These are phyloP conservation scores for Pampus argenteus DNA, from an alignment of 2,797 vertebrate species.

Conservation along the genomic window DNA sequence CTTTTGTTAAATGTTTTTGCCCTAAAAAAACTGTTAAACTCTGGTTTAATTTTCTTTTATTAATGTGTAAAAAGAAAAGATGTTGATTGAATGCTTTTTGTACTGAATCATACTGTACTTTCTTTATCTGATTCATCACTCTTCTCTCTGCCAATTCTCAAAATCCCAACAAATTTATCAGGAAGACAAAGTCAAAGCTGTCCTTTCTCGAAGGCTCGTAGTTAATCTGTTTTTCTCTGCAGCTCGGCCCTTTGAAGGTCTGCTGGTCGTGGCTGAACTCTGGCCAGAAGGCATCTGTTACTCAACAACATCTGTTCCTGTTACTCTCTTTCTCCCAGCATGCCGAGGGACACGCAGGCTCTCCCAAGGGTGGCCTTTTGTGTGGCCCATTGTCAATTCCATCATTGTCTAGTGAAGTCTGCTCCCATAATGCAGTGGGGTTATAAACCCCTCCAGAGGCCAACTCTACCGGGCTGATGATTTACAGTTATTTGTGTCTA, in stretches of 20 bases:
- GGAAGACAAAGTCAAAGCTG: conserved; percentile 37
- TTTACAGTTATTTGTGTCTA: conserved; percentile 67
- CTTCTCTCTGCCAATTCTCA: conserved; percentile 27
- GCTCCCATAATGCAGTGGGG: conserved; percentile 76
- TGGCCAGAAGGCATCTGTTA: conserved; percentile 85
- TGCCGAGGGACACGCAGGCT: conserved; percentile 81
- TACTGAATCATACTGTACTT: conserved; percentile 9
- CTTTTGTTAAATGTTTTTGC: no score
- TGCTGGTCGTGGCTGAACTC: conserved; percentile 76
- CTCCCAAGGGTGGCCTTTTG: conserved; percentile 85
- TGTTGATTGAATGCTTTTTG: not conserved
- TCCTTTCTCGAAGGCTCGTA: conserved; percentile 42
- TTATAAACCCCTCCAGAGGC: conserved; percentile 75
- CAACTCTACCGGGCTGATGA: conserved; percentile 53
- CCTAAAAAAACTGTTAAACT: not conserved
- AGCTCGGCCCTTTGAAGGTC: conserved; percentile 72
- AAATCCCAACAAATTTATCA: conserved; percentile 31
- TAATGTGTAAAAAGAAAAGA: no score
- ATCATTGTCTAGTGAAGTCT: conserved; percentile 83
- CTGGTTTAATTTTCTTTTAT: not conserved
- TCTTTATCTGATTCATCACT: conserved; percentile 9
- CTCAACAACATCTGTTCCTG: conserved; percentile 87
- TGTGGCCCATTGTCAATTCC: conserved; percentile 81
- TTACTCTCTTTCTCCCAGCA: conserved; percentile 80
- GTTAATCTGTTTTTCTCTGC: conserved; percentile 58